Evolutionary conservation across 2,113 vertebrate species (phyloP).

Genomic region (Lepus timidus): DNA sequence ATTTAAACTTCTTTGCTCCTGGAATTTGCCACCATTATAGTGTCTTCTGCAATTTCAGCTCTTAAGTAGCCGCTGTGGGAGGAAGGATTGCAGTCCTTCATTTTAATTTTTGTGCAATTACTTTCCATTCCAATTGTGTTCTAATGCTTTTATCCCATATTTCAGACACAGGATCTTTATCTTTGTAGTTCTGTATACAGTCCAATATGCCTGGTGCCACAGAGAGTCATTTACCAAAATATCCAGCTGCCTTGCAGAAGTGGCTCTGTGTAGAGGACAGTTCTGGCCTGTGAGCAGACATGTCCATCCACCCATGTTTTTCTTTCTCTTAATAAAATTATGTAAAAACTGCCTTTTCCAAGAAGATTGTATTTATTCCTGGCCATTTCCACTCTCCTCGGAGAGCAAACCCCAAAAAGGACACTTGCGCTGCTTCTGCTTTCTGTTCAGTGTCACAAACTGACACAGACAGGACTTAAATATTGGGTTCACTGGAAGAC

Average conservation of each 20-base stretch:
- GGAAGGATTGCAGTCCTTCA: no score
- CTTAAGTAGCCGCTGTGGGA: not conserved
- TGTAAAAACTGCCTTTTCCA: not conserved
- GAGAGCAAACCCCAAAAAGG: not conserved
- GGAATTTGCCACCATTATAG: not conserved
- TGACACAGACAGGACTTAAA: not conserved
- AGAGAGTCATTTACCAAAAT: not conserved
- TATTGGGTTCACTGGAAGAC: not conserved
- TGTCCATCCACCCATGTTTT: not conserved
- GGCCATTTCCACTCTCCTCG: not conserved
- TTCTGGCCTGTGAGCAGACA: not conserved
- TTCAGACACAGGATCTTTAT: not conserved
- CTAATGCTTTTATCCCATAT: not conserved
- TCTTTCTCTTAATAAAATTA: not conserved
- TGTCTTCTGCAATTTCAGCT: not conserved
- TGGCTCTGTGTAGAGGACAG: not conserved
- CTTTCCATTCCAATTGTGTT: not conserved
- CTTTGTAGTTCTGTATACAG: not conserved
- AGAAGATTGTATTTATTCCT: not conserved
- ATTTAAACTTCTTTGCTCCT: not conserved
- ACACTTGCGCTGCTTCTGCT: rapidly evolving
- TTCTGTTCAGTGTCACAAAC: not conserved
- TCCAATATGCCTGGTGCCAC: not conserved
- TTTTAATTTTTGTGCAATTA: not conserved
- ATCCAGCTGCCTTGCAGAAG: not conserved